phyloP scores from a whole-genome alignment of 2,797 vertebrate species.

The Poeciliopsis presidionis region DNA sequence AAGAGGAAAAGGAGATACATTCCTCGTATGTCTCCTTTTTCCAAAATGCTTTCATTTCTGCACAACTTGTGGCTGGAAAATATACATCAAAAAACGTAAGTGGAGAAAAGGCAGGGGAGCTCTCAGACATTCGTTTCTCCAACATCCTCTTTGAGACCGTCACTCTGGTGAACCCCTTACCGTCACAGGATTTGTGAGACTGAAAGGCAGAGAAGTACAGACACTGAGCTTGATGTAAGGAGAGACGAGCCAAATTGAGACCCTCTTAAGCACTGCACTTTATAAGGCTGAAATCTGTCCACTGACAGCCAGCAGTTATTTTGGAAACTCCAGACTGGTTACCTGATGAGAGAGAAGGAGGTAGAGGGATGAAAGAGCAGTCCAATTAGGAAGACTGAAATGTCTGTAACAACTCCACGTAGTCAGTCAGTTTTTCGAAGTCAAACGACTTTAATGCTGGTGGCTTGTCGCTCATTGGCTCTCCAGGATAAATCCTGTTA shows the following conservation, averaged over 20 bases:
- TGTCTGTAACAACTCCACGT: constrained; percentile 49
- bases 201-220: constrained; percentile 44
- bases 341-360: constrained; percentile 59
- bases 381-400: constrained; percentile 64
- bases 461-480: constrained; percentile 33
- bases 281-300: constrained; percentile 52
- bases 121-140: constrained; percentile 26
- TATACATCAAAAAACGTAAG: constrained; percentile 47
- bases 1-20: background rate
- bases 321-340: constrained; percentile 57
- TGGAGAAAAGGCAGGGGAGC: constrained; percentile 14
- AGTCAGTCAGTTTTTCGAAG: constrained; percentile 35
- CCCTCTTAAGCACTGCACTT: constrained; percentile 41
- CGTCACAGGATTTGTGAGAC: constrained; percentile 45
- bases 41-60: constrained; percentile 42
- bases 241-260: constrained; percentile 40
- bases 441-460: constrained; percentile 29
- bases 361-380: constrained; percentile 37
- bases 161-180: constrained; percentile 41
- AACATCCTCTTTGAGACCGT: constrained; percentile 39
- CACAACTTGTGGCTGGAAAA: constrained; percentile 41
- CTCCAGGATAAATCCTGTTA: constrained; percentile 25
- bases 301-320: constrained; percentile 52
- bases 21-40: constrained; percentile 39
- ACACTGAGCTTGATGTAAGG: constrained; percentile 27